Percentiles rank a stretch among this genome's conserved stretches.
Conservation (phyloP, 2,888 invertebrate genomes). For the Mycalesis mineus region DNA sequence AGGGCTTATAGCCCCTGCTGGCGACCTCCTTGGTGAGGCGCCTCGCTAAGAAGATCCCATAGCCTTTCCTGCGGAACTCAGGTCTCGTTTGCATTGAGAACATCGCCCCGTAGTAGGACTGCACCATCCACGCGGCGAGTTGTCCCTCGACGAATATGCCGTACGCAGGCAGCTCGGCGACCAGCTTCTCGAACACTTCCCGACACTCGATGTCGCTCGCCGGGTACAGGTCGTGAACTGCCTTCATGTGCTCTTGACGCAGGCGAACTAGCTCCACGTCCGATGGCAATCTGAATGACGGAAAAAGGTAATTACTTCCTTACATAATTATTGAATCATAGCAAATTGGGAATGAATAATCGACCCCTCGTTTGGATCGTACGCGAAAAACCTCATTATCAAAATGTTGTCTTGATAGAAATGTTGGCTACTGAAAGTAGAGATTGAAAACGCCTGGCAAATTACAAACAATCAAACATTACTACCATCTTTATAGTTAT, state of each 20-base stretch:
- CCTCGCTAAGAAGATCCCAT: slow-evolving; percentile 85
- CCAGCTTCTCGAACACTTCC: slow-evolving; percentile 88
- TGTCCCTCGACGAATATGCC: slow-evolving; percentile 87
- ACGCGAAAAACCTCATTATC: no score
- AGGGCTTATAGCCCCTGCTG: slow-evolving; percentile 87
- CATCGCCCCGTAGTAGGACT: slow-evolving; percentile 94
- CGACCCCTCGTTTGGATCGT: no score
- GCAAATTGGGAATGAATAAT: no score
- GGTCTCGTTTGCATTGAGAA: slow-evolving; percentile 93
- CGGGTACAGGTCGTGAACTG: slow-evolving; percentile 91
- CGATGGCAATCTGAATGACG: slow-evolving; percentile 71
- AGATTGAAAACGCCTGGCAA: no score
- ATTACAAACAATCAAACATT: no score
- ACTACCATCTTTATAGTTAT: no score
- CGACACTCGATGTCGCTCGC: slow-evolving; percentile 93
- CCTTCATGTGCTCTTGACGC: slow-evolving; percentile 86
- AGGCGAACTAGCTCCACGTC: slow-evolving; percentile 88
- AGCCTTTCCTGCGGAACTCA: slow-evolving; percentile 85
- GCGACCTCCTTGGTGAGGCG: slow-evolving; percentile 82
- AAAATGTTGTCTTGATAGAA: no score
- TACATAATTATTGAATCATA: neutral
- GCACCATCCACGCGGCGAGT: slow-evolving; percentile 93
- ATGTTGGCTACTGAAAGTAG: no score
- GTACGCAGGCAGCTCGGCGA: slow-evolving; percentile 86
- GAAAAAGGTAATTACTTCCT: neutral